Evolutionary conservation across 2,113 vertebrate species (phyloP).

Genomic region (Vulpes vulpes): DNA sequence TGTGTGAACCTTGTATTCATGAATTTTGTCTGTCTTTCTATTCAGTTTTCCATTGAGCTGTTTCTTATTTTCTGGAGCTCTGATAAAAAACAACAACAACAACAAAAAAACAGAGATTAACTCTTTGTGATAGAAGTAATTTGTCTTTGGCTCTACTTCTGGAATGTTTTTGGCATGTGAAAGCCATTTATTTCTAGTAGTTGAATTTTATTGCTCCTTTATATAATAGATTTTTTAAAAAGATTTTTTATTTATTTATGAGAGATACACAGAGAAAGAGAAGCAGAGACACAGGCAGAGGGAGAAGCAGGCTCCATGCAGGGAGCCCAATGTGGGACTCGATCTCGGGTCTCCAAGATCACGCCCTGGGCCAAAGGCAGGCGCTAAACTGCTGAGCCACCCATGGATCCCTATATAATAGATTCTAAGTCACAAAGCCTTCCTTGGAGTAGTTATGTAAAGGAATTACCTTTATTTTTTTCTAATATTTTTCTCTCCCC

Average conservation of each 20-base stretch:
- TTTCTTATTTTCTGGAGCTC: slow-evolving; percentile 51
- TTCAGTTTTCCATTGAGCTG: slow-evolving; percentile 40
- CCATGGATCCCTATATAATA: neutral
- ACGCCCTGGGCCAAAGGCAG: no score
- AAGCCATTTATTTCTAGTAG: slow-evolving; percentile 41
- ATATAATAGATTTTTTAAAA: neutral
- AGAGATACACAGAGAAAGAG: no score
- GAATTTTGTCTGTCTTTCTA: slow-evolving; percentile 6
- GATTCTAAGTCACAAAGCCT: slow-evolving; percentile 28
- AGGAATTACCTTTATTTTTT: slow-evolving; percentile 40
- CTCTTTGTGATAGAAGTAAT: neutral
- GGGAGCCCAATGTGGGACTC: no score
- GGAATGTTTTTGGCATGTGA: neutral
- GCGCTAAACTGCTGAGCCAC: no score
- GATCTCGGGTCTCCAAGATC: no score
- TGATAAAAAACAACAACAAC: neutral
- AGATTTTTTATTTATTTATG: no score
- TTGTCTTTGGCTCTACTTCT: slow-evolving; percentile 1
- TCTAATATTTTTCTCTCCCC: neutral
- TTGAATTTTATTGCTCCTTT: slow-evolving; percentile 17
- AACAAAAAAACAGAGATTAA: neutral
- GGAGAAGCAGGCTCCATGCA: no score
- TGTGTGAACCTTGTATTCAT: slow-evolving; percentile 38
- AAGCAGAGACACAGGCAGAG: no score
- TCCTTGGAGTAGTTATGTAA: neutral